Conservation (phyloP, 2,888 invertebrate genomes). For the Eustalomyia histrio region DNA sequence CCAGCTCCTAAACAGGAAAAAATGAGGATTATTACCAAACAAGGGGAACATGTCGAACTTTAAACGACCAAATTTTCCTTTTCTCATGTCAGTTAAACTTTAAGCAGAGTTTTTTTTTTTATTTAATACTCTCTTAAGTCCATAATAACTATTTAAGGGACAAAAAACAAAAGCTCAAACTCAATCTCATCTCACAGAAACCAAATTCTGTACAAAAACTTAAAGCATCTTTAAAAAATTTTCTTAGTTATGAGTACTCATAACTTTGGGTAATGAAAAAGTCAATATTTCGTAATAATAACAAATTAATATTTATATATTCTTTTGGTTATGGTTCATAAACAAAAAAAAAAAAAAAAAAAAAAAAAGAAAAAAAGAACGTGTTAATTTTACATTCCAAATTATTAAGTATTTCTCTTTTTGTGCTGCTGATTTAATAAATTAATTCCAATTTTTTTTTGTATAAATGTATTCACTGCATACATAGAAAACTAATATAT, state of each 20-base stretch:
- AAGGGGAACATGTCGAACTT: slow-evolving; percentile 79
- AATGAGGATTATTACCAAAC: slow-evolving; percentile 83
- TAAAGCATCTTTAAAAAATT: slow-evolving; percentile 2
- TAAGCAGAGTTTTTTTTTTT: too few relatives aligned
- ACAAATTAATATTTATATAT: slow-evolving; percentile 18
- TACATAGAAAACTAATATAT: slow-evolving; percentile 34
- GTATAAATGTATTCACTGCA: slow-evolving; percentile 50
- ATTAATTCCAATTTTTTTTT: slow-evolving; percentile 30
- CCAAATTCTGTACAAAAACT: slow-evolving; percentile 13
- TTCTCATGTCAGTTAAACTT: slow-evolving; percentile 4
- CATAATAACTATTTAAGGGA: not conserved
- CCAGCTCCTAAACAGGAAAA: slow-evolving; percentile 81
- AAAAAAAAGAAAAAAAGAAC: too few relatives aligned
- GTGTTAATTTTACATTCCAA: slow-evolving; percentile 53
- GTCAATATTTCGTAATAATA: slow-evolving; percentile 40
- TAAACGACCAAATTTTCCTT: slow-evolving; percentile 67
- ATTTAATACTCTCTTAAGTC: too few relatives aligned
- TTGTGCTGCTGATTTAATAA: slow-evolving; percentile 29
- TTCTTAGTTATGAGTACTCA: not conserved
- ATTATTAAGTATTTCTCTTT: slow-evolving; percentile 41
- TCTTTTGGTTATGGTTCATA: slow-evolving; percentile 36
- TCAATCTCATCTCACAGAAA: slow-evolving; percentile 10
- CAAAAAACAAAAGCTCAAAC: slow-evolving; percentile 22
- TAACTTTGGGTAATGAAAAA: slow-evolving; percentile 20
- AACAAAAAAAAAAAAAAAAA: not conserved